phyloP scores from a whole-genome alignment of 2,888 invertebrate species.

The Cynaeus angustus region DNA sequence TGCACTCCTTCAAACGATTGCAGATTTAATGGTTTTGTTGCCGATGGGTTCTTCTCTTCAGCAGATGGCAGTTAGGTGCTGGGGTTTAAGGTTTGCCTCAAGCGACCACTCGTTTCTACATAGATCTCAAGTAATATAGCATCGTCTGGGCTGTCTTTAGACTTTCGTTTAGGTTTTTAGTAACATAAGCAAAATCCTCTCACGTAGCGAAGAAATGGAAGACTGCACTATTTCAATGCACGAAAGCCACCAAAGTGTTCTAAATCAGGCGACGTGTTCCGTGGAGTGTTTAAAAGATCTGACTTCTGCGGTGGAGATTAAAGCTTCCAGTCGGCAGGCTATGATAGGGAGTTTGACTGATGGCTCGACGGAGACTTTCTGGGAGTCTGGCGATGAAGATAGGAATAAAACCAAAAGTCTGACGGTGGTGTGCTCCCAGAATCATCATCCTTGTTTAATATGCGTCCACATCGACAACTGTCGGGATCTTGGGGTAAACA shows the following conservation, averaged over 20 bases:
- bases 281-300: slow-evolving; percentile 84
- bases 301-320: slow-evolving; percentile 84
- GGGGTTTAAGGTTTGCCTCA: slow-evolving; percentile 91
- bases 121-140: slow-evolving; percentile 72
- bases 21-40: slow-evolving; percentile 91
- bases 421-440: slow-evolving; percentile 78
- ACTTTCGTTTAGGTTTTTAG: slow-evolving; percentile 86
- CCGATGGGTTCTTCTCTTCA: slow-evolving; percentile 91
- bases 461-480: slow-evolving; percentile 96
- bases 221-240: slow-evolving; percentile 76
- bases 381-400: slow-evolving; percentile 99
- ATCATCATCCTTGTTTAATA: slow-evolving; percentile 81
- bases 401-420: slow-evolving; percentile 92
- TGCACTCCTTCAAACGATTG: slow-evolving; percentile 90
- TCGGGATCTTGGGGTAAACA: slow-evolving; percentile 87
- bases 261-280: slow-evolving; percentile 71
- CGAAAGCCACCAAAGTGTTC: slow-evolving; percentile 74
- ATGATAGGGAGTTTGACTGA: slow-evolving; percentile 95
- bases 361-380: slow-evolving; percentile 97
- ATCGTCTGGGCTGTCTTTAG: too few relatives aligned
- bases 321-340: slow-evolving; percentile 93
- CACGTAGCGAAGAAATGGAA: slow-evolving; percentile 90
- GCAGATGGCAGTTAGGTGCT: slow-evolving; percentile 94
- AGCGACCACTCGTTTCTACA: slow-evolving; percentile 95
- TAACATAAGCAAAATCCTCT: slow-evolving; percentile 95